Conservation (phyloP, 2,888 invertebrate genomes). For the Baronia brevicornis region DNA sequence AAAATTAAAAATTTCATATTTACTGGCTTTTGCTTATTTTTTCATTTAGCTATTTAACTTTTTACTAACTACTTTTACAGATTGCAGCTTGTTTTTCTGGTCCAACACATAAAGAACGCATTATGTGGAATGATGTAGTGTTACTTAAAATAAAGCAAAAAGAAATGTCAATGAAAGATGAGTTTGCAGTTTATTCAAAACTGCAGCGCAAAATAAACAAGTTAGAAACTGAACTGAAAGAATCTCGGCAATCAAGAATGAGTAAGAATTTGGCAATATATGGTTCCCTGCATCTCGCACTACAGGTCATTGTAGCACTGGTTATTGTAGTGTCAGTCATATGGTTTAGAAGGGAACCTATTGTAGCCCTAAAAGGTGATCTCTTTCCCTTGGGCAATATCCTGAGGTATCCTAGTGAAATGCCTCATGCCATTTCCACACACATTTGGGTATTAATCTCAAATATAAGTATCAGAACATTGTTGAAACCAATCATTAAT, state of each 20-base stretch:
- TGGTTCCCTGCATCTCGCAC: slow-evolving; percentile 44
- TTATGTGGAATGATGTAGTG: slow-evolving; percentile 48
- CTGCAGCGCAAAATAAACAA: slow-evolving; percentile 74
- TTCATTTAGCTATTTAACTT: not conserved
- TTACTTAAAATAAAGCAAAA: slow-evolving; percentile 64
- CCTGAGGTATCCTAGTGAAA: slow-evolving; percentile 55
- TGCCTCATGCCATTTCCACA: slow-evolving; percentile 60
- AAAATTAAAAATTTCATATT: slow-evolving; percentile 1
- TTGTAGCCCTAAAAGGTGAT: slow-evolving; percentile 52
- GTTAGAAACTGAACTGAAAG: slow-evolving; percentile 63
- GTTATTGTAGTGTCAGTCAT: slow-evolving; percentile 51
- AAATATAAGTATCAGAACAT: slow-evolving; percentile 55
- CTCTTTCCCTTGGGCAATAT: slow-evolving; percentile 56
- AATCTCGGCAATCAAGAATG: slow-evolving; percentile 48
- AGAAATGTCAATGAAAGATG: slow-evolving; percentile 71
- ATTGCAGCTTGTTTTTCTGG: slow-evolving; percentile 63
- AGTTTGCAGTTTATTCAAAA: slow-evolving; percentile 77
- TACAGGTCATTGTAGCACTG: slow-evolving; percentile 47
- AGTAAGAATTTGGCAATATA: slow-evolving; percentile 55
- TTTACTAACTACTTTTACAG: slow-evolving; percentile 40
- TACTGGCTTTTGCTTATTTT: not conserved
- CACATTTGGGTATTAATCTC: slow-evolving; percentile 66
- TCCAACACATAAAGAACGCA: slow-evolving; percentile 58
- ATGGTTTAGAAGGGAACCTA: slow-evolving; percentile 60
- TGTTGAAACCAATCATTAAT: slow-evolving; percentile 50